These are phyloP conservation scores for Cydia fagiglandana DNA, from an alignment of 1,140 invertebrate species.

Conservation along the genomic window DNA sequence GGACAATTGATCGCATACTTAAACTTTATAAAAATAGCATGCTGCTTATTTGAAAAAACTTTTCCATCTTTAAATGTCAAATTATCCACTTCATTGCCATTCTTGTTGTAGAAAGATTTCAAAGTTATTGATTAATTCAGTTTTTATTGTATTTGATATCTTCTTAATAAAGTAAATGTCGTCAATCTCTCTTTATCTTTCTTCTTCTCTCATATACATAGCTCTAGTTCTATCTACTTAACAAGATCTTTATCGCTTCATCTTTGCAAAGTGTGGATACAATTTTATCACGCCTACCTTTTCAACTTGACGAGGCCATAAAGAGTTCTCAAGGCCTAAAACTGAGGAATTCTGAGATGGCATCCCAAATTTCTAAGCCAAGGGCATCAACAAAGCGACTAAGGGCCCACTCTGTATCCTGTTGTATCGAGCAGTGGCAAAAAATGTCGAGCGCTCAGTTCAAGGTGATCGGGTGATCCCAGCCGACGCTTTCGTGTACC, in stretches of 20 bases:
- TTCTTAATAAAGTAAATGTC: no score
- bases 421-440: conserved; percentile 62
- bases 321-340: not conserved
- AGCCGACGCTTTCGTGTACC: conserved; percentile 49
- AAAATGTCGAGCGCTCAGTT: conserved; percentile 74
- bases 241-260: not conserved
- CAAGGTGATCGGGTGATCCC: conserved; percentile 72
- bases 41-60: not conserved
- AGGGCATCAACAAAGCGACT: conserved; percentile 63
- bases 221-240: no score
- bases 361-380: conserved; percentile 57
- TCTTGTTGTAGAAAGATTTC: no score
- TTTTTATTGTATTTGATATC: no score
- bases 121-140: no score
- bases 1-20: conserved; percentile 12
- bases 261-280: not conserved
- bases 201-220: no score
- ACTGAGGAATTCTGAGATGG: conserved; percentile 40
- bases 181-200: no score
- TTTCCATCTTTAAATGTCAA: not conserved
- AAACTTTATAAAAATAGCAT: not conserved
- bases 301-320: not conserved
- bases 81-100: no score
- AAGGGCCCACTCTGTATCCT: conserved; percentile 70
- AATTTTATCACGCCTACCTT: no score